Evolutionary conservation across 2,797 vertebrate genomes (phyloP), one percentile per base, ranked within the genome.

Genomic region (Halcyon leucocephala): DNA sequence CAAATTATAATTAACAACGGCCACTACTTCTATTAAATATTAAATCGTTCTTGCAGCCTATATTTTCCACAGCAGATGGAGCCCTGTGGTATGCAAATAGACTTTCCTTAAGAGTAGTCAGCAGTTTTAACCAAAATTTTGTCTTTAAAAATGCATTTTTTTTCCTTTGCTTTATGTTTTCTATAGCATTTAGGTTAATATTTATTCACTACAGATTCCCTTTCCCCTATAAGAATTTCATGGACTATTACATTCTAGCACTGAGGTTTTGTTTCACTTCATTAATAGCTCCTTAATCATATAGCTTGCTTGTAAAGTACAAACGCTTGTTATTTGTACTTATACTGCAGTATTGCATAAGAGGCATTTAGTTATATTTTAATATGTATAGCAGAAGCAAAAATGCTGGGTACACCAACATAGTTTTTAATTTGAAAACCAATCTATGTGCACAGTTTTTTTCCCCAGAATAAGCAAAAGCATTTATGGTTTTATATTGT

Each of bases 11-110:
- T 99, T 99, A 99, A 99, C 98, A 98, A 97, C 93, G 98, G 99
- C 99, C 98, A 99, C 98, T 99, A 99, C 98, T 99, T 99, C 99
- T 99, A 99, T 99, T 99, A 99, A 99, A 99, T 99, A 99, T 99
- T 99, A 99, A 99, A 99, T 98, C 98, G 99, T 99, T 99, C 99
- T 99, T 99, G 99, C 98, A 99, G 99, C 98, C 97, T 98, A 96
- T 98, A 98, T 98, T 99, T 99, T 99, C 98, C 98, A 98, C 98
- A 98, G 98, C 98, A 99, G 99, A 99, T 99, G 99, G 99, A 99
- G 99, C 98, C 99, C 99, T 98, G 98, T 55, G 96, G 98, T 99
- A 99, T 99, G 99, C 98, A 99, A 99, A 99, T 99, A 97, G 97
- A 98, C 97, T 97, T 97, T 98, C 98, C 98, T 98, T 98, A 98